phyloP scores from a whole-genome alignment of 2,113 vertebrate species.

The Heptranchias perlo region DNA sequence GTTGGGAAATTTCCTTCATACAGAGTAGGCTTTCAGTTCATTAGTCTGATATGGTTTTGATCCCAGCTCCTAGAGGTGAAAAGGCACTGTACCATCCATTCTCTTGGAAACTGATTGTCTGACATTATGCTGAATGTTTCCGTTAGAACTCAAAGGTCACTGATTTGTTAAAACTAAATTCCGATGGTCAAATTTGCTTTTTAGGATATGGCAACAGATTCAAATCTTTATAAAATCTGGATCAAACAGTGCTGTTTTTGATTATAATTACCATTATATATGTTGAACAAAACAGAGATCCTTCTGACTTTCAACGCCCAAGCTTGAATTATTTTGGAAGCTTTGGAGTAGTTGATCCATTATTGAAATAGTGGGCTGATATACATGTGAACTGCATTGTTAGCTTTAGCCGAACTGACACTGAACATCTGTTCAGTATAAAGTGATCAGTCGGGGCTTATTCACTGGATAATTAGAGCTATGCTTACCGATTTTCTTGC shows the following conservation, averaged over 20 bases:
- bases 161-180: background rate
- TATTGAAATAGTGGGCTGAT: conserved; percentile 33
- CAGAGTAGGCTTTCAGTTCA: background rate
- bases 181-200: background rate
- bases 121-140: background rate
- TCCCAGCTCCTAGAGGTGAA: background rate
- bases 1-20: background rate
- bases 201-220: background rate
- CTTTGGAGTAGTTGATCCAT: conserved; percentile 10
- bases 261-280: background rate
- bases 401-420: conserved; percentile 34
- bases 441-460: conserved; percentile 31
- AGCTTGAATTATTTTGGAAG: background rate
- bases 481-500: conserved; percentile 30
- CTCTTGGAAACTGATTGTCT: background rate
- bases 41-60: background rate
- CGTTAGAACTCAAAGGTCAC: background rate
- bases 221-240: background rate
- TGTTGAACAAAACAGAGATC: too few species aligned
- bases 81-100: background rate
- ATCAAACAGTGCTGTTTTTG: background rate
- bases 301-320: background rate
- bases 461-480: conserved; percentile 36
- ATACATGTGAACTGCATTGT: conserved; percentile 28
- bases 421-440: conserved; percentile 29